Base-by-base conservation (phyloP, 2,888 invertebrate species). In the Brachylomia viminalis region DNA sequence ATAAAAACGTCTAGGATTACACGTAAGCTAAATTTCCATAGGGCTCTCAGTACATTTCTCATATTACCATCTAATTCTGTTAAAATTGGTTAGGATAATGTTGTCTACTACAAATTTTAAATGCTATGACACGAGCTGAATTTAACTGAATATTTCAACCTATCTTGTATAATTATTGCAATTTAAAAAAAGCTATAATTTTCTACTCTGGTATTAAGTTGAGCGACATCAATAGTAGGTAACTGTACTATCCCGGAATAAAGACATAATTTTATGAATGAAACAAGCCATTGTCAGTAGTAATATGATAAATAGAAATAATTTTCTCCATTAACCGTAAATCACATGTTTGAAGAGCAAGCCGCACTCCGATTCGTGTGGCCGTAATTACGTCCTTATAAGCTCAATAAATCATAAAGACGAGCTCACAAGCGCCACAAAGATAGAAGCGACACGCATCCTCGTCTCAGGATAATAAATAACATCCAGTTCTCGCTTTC, bases 401-500 rank as follows among this genome's bases (percentile, higher is more conserved):
- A 94, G 91, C 89, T 72, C 88, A 91, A 96, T 96, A 94, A 95
- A 95, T 96, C 95, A 96, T 95, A 94, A 88, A 92, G 93, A 92
- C 92, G 90, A 92, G 91, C 91, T 91, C 93, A 94, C 94, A 95
- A 95, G 95, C 95, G 95, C 95, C 95, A 95, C 95, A 95, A 94
- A 95, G 95, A 93, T 94, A 95, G 95, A 92, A 93, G 93, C 94
- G 94, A 95, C 95, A 94, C 92, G 93, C 94, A 95, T 95, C 95
- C 95, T 91, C 92, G 91, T 92, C 94, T 92, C 92, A 91, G 92
- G 92, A 94, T 94, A 94, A 96, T 96, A 96, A 96, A 96, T 96
- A 95, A 95, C 95, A 94, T 92, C 94, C 94, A 94, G 95, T 95
- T 95, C 95, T 94, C 93, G 93, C 95, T 95, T 96, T 96, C 95